Percentiles rank a stretch among this genome's conserved stretches.
phyloP scores from a whole-genome alignment of 1,140 invertebrate genomes.

The Drosophila willistoni region DNA sequence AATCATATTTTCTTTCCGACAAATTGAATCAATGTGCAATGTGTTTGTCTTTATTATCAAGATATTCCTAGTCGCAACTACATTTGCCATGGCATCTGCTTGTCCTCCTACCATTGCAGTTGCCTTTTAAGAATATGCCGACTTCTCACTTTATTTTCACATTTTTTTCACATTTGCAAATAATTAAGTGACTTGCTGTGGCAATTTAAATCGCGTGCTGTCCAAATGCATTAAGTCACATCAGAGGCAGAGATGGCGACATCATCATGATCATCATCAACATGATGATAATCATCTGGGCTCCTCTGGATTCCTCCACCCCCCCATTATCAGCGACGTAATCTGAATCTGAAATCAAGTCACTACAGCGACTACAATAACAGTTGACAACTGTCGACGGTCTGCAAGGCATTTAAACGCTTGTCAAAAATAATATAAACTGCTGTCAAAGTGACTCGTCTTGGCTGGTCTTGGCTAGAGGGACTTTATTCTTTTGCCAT shows the following conservation, averaged over 20 bases:
- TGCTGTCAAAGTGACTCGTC: slow-evolving; percentile 50
- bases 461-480: slow-evolving; percentile 31
- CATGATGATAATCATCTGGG: neutral
- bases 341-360: slow-evolving; percentile 73
- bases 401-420: slow-evolving; percentile 69
- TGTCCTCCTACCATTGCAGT: too few species aligned
- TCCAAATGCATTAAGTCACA: slow-evolving; percentile 72
- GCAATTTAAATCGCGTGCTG: slow-evolving; percentile 64
- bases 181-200: slow-evolving; percentile 68
- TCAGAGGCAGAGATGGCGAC: slow-evolving; percentile 53
- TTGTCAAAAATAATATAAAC: slow-evolving; percentile 77
- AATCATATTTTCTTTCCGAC: too few species aligned
- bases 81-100: too few species aligned
- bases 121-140: too few species aligned
- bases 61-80: too few species aligned
- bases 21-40: too few species aligned
- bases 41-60: too few species aligned
- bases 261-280: slow-evolving; percentile 23
- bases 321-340: slow-evolving; percentile 57
- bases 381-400: slow-evolving; percentile 79
- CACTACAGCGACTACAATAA: slow-evolving; percentile 47
- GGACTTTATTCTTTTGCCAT: slow-evolving; percentile 31
- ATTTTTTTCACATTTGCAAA: slow-evolving; percentile 65
- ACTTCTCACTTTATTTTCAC: neutral
- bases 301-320: neutral